Evolutionary conservation across 2,797 vertebrate species (phyloP), one percentile per base, ranked within the genome.

Genomic region (Avahi laniger): DNA sequence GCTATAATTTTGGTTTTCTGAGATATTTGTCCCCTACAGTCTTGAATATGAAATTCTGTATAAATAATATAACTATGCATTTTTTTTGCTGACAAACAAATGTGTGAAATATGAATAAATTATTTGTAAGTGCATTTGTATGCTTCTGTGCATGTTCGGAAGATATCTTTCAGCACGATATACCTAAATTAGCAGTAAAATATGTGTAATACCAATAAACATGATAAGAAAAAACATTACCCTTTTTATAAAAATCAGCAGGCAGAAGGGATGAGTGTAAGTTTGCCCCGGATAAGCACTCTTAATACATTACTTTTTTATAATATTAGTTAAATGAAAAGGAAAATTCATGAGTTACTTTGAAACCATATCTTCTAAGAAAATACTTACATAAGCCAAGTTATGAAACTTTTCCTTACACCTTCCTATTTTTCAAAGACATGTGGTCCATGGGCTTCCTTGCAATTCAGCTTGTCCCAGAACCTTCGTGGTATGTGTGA

Each of bases 41-140:
- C 98, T 98, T 97, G 98, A 97, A 98, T 97, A 97, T 98, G 97
- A 96, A 98, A 97, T 96, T 98, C 95, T 98, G 94, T 98, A 93
- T 93, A 98, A 97, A 98, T 97, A 97, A 98, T 97, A 46, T 50
- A 95, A 98, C 98, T 98, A 98, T 98, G 98, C 98, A 98, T 98
- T 98, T 98, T 98, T 98, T 98, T 97, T 59, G 97, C 89, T 96
- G 97, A 97, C 98, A 95, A 95, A 96, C 93, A 95, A 86, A 93
- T 98, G 97, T 98, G 96, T 86, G 92, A 97, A 93, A 94, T 98
- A 97, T 95, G 97, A 98, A 99, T 99, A 98, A 99, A 99, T 88
- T 96, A 97, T 97, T 98, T 98, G 96, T 98, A 98, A 98, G 81
- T 98, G 89, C 35, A 76, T 98, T 96, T 95, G 72, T 98, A 76